Evolutionary conservation across 2,797 vertebrate genomes (phyloP), one percentile per base, ranked within the genome.

Genomic region (Propithecus deckenii): DNA sequence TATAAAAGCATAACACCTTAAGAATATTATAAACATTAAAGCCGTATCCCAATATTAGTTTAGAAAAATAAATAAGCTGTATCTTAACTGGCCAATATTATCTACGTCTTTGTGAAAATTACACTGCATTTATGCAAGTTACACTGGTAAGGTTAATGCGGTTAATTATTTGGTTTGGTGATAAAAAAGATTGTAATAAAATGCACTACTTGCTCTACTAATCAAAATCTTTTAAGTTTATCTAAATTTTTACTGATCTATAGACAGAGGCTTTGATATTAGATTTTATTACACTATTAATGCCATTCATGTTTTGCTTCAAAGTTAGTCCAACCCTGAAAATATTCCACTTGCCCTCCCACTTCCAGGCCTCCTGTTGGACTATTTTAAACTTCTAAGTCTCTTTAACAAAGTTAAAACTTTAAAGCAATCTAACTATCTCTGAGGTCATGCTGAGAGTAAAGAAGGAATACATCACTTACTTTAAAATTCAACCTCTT

Each of bases 401-500:
- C 92, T 91, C 74, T 93, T 97, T 94, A 95, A 94, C 81, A 97
- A 98, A 98, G 96, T 95, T 81, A 96, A 94, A 97, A 96, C 95
- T 96, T 97, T 95, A 97, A 97, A 98, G 96, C 89, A 89, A 69
- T 93, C 84, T 95, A 86, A 94, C 94, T 52, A 35, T 95, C 89
- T 97, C 95, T 91, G 92, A 97, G 93, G 74, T 97, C 97, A 95
- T 94, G 97, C 97, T 97, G 97, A 96, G 94, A 95, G 92, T 91
- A 96, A 81, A 97, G 83, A 83, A 96, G 92, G 59, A 95, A 97
- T 84, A 89, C 14, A 96, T 97, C 87, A 80, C 92, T 97, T 95
- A 92, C 85, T 92, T 97, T 97, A 96, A 97, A 98, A 96, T 96
- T 76, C 81, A 94, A 50, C 91, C 97, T 98, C 96, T 98, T 91